These are phyloP conservation scores for Batillaria attramentaria DNA, from an alignment of 1,140 invertebrate species.

Conservation along the genomic window DNA sequence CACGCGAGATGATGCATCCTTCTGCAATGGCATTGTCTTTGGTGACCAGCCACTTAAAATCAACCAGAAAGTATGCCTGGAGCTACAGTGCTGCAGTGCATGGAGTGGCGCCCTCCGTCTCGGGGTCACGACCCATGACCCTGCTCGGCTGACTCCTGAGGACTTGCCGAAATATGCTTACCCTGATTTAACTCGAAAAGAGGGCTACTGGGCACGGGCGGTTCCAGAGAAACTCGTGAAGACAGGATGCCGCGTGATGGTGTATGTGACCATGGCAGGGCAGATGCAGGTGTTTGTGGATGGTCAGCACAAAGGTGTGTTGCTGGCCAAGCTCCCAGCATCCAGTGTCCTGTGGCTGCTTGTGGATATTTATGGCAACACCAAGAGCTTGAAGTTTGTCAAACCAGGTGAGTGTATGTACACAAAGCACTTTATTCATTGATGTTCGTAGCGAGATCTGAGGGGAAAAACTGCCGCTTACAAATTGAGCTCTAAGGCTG, in stretches of 20 bases:
- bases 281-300: conserved; percentile 71
- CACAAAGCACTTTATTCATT: too few relatives aligned
- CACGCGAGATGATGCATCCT: conserved; percentile 54
- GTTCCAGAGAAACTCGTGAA: conserved; percentile 61
- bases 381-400: conserved; percentile 65
- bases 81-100: conserved; percentile 55
- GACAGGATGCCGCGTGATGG: conserved; percentile 60
- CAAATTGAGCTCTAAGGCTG: too few relatives aligned
- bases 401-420: conserved; percentile 63
- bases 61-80: conserved; percentile 63
- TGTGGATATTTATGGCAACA: conserved; percentile 72
- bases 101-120: conserved; percentile 72
- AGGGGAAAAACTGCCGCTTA: too few relatives aligned
- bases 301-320: conserved; percentile 68
- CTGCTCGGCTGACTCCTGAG: conserved; percentile 46
- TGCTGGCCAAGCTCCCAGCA: conserved; percentile 64
- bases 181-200: conserved; percentile 64
- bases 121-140: conserved; percentile 69
- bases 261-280: conserved; percentile 65
- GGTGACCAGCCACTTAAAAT: conserved; percentile 65
- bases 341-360: conserved; percentile 68
- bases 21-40: conserved; percentile 71
- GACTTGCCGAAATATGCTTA: conserved; percentile 67
- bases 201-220: conserved; percentile 69
- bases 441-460: too few relatives aligned